Evolutionary conservation across 2,113 vertebrate genomes (phyloP).

Genomic region (Delphinapterus leucas): DNA sequence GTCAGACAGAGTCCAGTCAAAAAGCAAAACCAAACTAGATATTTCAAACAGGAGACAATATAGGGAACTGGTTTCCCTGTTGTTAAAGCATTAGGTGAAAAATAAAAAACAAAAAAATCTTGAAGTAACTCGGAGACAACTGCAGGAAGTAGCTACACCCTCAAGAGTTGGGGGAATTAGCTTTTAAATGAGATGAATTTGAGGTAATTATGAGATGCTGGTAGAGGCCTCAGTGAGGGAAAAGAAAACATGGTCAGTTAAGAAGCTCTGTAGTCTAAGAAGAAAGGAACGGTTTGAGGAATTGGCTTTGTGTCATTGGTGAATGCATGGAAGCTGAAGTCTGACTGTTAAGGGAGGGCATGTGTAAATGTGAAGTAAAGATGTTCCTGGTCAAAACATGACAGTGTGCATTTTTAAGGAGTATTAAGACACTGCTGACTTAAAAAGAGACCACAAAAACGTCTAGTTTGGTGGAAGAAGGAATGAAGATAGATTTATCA

Average conservation of each 20-base stretch:
- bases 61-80: neutral
- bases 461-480: neutral
- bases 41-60: neutral
- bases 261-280: neutral
- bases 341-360: neutral
- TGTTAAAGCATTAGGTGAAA: neutral
- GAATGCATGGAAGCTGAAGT: neutral
- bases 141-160: neutral
- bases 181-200: neutral
- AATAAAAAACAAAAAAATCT: neutral
- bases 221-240: neutral
- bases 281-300: neutral
- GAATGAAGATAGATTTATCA: neutral
- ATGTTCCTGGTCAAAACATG: neutral
- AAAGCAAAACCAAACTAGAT: neutral
- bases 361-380: neutral
- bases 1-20: neutral
- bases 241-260: neutral
- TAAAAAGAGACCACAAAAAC: neutral
- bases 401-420: neutral
- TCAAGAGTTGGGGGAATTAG: neutral
- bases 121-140: neutral
- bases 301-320: neutral
- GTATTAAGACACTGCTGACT: neutral
- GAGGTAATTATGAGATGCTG: neutral